Evolutionary conservation across 2,797 vertebrate genomes (phyloP).

Genomic region (Crossoptilon crossoptilon): DNA sequence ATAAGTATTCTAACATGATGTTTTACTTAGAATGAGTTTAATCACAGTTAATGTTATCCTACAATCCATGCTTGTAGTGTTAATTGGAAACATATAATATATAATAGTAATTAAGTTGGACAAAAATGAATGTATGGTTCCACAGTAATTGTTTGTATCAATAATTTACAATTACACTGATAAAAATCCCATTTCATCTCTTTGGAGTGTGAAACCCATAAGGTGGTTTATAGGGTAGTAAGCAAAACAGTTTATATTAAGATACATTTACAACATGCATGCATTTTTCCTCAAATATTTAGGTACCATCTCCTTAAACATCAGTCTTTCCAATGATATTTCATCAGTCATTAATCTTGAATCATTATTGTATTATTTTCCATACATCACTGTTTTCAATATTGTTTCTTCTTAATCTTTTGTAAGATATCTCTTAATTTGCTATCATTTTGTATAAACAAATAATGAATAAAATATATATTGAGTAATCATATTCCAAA

Average conservation of each 20-base stretch:
- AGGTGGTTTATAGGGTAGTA: neutral
- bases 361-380: neutral
- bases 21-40: neutral
- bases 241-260: neutral
- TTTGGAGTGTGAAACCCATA: neutral
- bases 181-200: neutral
- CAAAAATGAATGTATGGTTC: neutral
- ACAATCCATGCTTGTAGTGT: neutral
- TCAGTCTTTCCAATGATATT: neutral
- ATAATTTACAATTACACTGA: slow-evolving; percentile 14
- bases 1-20: neutral
- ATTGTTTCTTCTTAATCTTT: neutral
- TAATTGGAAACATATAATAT: neutral
- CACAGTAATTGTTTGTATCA: neutral
- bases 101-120: neutral
- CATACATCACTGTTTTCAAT: neutral
- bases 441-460: neutral
- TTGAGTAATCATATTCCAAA: neutral
- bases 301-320: neutral
- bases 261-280: neutral
- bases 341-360: neutral
- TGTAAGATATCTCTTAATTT: neutral
- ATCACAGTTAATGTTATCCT: slow-evolving; percentile 13
- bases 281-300: neutral
- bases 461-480: neutral